A percentile compares a stretch with the other conserved stretches of the same genome.
phyloP scores from a whole-genome alignment of 2,797 vertebrate genomes.

The Heliangelus exortis region DNA sequence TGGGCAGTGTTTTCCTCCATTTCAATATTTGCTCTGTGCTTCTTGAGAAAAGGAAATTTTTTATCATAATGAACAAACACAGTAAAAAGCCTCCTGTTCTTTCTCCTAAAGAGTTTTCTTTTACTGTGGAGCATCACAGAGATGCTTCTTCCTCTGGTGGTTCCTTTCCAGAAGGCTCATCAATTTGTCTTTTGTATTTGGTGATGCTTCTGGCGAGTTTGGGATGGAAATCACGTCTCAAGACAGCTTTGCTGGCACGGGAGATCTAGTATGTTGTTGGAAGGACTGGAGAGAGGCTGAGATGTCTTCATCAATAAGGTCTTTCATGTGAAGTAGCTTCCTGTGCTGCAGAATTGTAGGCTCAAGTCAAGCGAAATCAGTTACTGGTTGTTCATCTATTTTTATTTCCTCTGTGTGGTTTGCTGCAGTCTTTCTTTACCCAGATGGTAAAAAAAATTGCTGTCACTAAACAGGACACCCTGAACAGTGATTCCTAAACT shows the following conservation, averaged over 20 bases:
- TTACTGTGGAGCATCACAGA: conserved; percentile 17
- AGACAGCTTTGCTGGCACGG: conserved; percentile 54
- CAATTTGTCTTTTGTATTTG: conserved; percentile 64
- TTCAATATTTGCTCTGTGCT: conserved; percentile 57
- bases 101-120: conserved; percentile 28
- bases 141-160: conserved; percentile 23
- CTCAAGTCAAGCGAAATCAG: conserved; percentile 49
- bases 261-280: conserved; percentile 50
- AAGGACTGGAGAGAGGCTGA: conserved; percentile 36
- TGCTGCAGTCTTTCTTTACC: conserved; percentile 60
- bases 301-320: conserved; percentile 62
- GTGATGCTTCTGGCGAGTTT: conserved; percentile 23
- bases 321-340: conserved; percentile 64
- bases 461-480: conserved; percentile 61
- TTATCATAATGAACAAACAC: conserved; percentile 19
- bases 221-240: conserved; percentile 61
- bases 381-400: conserved; percentile 59
- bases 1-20: neutral
- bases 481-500: conserved; percentile 22
- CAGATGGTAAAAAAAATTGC: conserved; percentile 69
- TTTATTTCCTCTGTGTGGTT: conserved; percentile 57
- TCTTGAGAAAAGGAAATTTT: conserved; percentile 28
- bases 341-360: conserved; percentile 15
- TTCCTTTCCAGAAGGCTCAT: conserved; percentile 56
- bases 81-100: conserved; percentile 33